A percentile compares a stretch with the other conserved stretches of the same genome.
Conservation (phyloP, 2,113 vertebrate species). For the Mustela lutreola region DNA sequence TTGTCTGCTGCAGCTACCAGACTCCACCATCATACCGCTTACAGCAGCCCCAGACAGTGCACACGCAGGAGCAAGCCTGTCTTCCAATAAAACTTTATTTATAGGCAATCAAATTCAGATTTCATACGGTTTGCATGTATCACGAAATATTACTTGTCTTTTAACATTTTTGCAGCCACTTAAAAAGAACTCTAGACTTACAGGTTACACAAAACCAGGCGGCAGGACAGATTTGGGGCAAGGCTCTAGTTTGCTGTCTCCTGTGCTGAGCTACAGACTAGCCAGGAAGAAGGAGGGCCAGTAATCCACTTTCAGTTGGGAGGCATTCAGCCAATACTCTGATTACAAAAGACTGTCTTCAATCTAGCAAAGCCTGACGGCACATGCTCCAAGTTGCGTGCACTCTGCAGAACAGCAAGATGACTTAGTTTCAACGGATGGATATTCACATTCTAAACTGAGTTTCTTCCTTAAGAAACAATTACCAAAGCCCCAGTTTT, state of each 20-base stretch:
- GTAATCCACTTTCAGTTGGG: not conserved
- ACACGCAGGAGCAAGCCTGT: not conserved
- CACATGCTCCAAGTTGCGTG: not conserved
- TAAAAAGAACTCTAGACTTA: not conserved
- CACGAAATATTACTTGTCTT: not conserved
- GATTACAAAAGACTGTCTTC: not conserved
- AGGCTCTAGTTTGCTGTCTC: not conserved
- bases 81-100: not conserved
- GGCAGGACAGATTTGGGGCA: not conserved
- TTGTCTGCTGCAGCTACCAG: too few species aligned
- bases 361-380: not conserved
- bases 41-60: fast-evolving
- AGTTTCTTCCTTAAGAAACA: slow-evolving; percentile 83
- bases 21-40: fast-evolving
- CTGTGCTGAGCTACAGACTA: not conserved
- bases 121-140: not conserved
- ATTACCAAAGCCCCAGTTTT: slow-evolving; percentile 84
- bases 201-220: not conserved
- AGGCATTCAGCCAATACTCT: not conserved
- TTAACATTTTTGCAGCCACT: not conserved
- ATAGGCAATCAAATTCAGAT: not conserved
- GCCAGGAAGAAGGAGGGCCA: not conserved
- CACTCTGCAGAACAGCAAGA: slow-evolving; percentile 39
- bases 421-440: slow-evolving; percentile 81
- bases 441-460: slow-evolving; percentile 82